Conservation (phyloP, 2,888 invertebrate genomes). For the Metacarcinus magister region DNA sequence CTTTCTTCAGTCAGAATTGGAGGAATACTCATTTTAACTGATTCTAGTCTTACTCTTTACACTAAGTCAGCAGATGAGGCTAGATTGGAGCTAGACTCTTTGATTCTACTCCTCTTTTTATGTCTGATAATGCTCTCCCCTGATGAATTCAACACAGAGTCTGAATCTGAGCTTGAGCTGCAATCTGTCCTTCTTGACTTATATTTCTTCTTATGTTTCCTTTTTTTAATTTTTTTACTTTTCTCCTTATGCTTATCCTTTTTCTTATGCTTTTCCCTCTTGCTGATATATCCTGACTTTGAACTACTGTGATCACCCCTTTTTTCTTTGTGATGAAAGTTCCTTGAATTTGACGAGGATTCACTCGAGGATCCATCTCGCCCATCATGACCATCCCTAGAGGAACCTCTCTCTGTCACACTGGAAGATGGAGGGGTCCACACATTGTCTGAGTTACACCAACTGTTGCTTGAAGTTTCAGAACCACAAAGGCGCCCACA, state of each 20-base stretch:
- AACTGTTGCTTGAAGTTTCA: constrained; percentile 55
- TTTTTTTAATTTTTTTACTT: constrained; percentile 69
- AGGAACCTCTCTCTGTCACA: constrained; percentile 59
- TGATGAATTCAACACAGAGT: neutral
- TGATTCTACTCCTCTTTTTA: constrained; percentile 18
- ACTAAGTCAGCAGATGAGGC: neutral
- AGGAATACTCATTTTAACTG: neutral
- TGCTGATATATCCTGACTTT: constrained; percentile 58
- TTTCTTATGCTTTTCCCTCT: constrained; percentile 61
- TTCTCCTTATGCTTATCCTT: constrained; percentile 60
- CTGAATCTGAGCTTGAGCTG: constrained; percentile 65
- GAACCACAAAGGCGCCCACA: neutral
- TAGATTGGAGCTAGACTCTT: neutral
- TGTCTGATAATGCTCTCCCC: neutral
- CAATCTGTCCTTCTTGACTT: constrained; percentile 51
- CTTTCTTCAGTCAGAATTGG: neutral
- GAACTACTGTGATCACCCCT: constrained; percentile 29
- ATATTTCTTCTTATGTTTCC: constrained; percentile 67
- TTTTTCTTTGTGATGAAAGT: constrained; percentile 36
- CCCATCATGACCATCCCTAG: constrained; percentile 20
- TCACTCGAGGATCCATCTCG: constrained; percentile 54
- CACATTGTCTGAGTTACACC: constrained; percentile 46
- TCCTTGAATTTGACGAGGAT: constrained; percentile 44
- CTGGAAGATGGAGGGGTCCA: constrained; percentile 66
- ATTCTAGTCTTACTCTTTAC: neutral